Evolutionary conservation across 1,140 invertebrate species (phyloP).

Genomic region (Solenopsis fugax): DNA sequence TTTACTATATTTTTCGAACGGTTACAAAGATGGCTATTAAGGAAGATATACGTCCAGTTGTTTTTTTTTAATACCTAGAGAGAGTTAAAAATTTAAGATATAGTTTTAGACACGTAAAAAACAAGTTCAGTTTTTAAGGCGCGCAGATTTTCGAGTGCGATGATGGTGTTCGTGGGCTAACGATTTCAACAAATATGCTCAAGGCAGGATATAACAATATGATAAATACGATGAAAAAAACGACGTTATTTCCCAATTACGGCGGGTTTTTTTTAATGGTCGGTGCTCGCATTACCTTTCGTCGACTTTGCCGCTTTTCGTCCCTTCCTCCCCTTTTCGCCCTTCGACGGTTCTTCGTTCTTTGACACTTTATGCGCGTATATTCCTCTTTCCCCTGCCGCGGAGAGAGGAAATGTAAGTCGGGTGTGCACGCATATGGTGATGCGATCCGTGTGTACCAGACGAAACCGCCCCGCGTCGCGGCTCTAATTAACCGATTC

Average conservation of each 20-base stretch:
- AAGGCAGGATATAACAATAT: not conserved
- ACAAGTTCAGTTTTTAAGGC: not conserved
- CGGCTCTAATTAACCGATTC: constrained; percentile 85
- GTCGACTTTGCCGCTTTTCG: not conserved
- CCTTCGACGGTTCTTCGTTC: constrained; percentile 49
- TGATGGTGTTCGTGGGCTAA: not conserved
- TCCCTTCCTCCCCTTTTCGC: not conserved
- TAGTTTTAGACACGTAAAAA: not conserved
- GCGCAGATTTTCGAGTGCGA: not conserved
- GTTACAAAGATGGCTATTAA: not conserved
- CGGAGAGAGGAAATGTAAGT: constrained; percentile 56
- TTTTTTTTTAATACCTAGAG: not conserved
- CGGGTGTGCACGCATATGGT: constrained; percentile 44
- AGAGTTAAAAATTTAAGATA: not conserved
- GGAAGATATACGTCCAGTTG: not conserved
- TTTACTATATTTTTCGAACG: not conserved
- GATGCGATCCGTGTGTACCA: constrained; percentile 66
- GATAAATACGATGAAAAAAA: constrained; percentile 11
- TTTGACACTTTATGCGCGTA: constrained; percentile 48
- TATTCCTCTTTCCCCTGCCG: constrained; percentile 35
- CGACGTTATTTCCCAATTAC: constrained; percentile 25
- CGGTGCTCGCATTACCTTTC: constrained; percentile 24
- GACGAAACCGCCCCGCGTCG: constrained; percentile 71
- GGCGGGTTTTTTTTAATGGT: not conserved
- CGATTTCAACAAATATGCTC: not conserved